A percentile compares a stretch with the other conserved stretches of the same genome.
Evolutionary conservation across 2,888 invertebrate genomes (phyloP).

Genomic region (Limenitis camilla): DNA sequence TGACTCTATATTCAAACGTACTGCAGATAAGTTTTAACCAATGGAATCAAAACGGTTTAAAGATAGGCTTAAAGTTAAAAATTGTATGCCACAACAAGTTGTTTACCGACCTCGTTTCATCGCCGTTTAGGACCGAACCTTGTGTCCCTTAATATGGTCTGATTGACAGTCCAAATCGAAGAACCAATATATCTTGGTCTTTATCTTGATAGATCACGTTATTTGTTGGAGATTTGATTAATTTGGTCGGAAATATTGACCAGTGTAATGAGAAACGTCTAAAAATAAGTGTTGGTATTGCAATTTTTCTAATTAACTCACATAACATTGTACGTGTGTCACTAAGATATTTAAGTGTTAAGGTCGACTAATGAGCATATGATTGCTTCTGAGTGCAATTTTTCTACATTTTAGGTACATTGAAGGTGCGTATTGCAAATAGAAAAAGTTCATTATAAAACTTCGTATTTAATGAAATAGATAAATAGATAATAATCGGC

Average conservation of each 20-base stretch:
- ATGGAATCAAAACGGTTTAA: not conserved
- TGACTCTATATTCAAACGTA: not conserved
- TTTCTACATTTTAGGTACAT: too few species aligned
- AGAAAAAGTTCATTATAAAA: not conserved
- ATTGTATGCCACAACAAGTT: conserved; percentile 1
- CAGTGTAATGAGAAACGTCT: conserved; percentile 3
- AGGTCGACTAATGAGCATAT: not conserved
- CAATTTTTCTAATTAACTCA: not conserved
- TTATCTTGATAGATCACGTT: not conserved
- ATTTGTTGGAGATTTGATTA: not conserved
- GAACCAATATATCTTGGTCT: conserved; percentile 26
- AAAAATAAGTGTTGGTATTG: conserved; percentile 1
- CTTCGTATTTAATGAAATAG: too few species aligned
- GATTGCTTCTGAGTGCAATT: not conserved
- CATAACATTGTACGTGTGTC: not conserved
- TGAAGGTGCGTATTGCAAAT: too few species aligned
- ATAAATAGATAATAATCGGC: too few species aligned
- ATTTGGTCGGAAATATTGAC: not conserved
- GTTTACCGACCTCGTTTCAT: conserved; percentile 22
- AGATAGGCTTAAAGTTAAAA: not conserved
- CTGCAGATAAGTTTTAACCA: not conserved
- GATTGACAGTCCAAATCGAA: conserved; percentile 28
- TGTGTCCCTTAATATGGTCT: conserved; percentile 46
- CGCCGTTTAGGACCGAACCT: conserved; percentile 35
- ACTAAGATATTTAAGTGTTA: not conserved